These are phyloP conservation scores for Trichogramma evanescens DNA, from an alignment of 2,888 invertebrate genomes.

Conservation along the genomic window DNA sequence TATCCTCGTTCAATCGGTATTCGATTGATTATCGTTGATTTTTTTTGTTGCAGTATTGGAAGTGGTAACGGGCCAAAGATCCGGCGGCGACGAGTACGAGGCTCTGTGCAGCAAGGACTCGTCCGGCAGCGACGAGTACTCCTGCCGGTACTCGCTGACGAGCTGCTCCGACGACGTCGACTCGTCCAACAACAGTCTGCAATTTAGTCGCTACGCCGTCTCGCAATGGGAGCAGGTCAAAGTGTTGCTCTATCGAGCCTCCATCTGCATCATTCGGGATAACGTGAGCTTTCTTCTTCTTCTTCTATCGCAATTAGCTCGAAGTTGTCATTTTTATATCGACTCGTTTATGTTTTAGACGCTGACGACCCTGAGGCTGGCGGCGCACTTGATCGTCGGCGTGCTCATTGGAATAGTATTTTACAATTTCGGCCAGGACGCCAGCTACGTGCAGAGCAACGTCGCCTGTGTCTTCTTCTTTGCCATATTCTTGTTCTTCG, in stretches of 20 bases:
- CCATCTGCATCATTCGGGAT: constrained; percentile 46
- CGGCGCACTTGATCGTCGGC: constrained; percentile 52
- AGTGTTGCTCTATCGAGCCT: constrained; percentile 50
- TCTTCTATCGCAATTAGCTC: neutral
- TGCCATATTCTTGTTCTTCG: constrained; percentile 56
- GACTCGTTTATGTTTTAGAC: constrained; percentile 34
- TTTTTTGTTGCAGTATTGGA: constrained; percentile 53
- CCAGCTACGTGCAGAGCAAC: constrained; percentile 52
- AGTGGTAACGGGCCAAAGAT: constrained; percentile 55
- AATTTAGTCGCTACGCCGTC: constrained; percentile 23
- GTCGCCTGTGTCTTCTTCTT: constrained; percentile 57
- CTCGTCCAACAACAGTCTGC: neutral
- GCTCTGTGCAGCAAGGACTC: neutral
- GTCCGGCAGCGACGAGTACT: neutral
- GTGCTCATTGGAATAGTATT: constrained; percentile 55
- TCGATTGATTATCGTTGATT: neutral
- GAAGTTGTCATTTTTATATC: neutral
- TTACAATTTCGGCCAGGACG: constrained; percentile 55
- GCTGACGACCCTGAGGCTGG: constrained; percentile 49
- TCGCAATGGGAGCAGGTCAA: constrained; percentile 45
- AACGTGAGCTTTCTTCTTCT: constrained; percentile 35
- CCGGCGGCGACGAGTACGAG: constrained; percentile 47
- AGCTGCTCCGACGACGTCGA: neutral
- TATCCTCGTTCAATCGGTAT: neutral
- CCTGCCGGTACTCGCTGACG: neutral